Evolutionary conservation across 2,888 invertebrate species (phyloP).

Genomic region (Arrhopalites spinosus): DNA sequence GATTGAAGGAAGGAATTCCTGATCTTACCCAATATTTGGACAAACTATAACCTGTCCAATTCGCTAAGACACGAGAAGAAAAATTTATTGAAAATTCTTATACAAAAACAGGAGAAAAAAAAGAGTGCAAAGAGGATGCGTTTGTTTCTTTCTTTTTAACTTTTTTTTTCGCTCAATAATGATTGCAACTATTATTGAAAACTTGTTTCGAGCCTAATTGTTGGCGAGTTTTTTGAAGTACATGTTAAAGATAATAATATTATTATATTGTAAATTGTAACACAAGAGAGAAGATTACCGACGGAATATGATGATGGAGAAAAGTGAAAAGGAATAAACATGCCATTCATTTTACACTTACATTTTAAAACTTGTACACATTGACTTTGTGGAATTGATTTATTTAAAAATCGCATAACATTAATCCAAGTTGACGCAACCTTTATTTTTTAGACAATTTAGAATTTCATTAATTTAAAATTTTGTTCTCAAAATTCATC

Average conservation of each 20-base stretch:
- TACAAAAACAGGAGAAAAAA: constrained; percentile 10
- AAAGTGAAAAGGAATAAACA: constrained; percentile 1
- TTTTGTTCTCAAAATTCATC: too few species aligned
- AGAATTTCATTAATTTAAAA: too few species aligned
- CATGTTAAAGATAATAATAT: not conserved
- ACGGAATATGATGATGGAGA: not conserved
- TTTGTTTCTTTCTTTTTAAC: constrained; percentile 20
- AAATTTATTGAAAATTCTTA: constrained; percentile 25
- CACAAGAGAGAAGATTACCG: not conserved
- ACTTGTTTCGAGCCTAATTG: constrained; percentile 15
- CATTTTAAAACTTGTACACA: not conserved
- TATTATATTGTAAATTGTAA: not conserved
- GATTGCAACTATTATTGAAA: constrained; percentile 5
- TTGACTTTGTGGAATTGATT: too few species aligned
- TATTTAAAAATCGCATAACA: too few species aligned
- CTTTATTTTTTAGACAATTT: too few species aligned
- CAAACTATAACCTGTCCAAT: constrained; percentile 77
- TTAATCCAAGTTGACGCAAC: too few species aligned
- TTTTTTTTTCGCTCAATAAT: constrained; percentile 19
- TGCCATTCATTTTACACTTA: constrained; percentile 17
- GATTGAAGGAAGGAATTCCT: constrained; percentile 96
- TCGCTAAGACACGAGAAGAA: constrained; percentile 16
- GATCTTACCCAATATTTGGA: constrained; percentile 94
- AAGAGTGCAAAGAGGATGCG: constrained; percentile 25
- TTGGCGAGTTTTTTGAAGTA: constrained; percentile 9